Conservation (phyloP, 2,888 invertebrate genomes). For the Sphaerolaimus hirsutus region DNA sequence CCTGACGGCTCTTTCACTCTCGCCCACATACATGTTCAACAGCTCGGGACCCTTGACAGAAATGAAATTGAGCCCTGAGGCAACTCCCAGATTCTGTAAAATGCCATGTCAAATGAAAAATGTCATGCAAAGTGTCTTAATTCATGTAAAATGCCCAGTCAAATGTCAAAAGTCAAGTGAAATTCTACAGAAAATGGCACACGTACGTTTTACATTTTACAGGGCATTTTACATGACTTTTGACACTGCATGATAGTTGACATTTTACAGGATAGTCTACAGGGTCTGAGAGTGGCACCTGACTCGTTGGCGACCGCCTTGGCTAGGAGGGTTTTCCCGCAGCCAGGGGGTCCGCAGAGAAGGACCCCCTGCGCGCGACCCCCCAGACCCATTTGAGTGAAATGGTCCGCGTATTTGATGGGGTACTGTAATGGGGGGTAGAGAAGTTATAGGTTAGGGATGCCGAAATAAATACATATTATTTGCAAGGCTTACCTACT, state of each 20-base stretch:
- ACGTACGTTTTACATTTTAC: too few species aligned
- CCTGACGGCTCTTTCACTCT: slow-evolving; percentile 87
- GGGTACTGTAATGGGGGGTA: slow-evolving; percentile 41
- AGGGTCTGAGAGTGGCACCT: too few species aligned
- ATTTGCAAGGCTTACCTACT: background rate
- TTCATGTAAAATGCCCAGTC: too few species aligned
- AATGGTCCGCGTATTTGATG: slow-evolving; percentile 56
- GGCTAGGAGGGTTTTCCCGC: slow-evolving; percentile 64
- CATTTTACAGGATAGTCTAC: too few species aligned
- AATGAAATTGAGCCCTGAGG: slow-evolving; percentile 91
- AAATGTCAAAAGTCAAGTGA: too few species aligned
- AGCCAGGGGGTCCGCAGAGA: slow-evolving; percentile 65
- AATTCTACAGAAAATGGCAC: too few species aligned
- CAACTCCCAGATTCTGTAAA: too few species aligned
- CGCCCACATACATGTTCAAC: slow-evolving; percentile 94
- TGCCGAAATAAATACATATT: background rate
- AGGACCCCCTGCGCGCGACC: slow-evolving; percentile 59
- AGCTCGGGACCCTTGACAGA: slow-evolving; percentile 95
- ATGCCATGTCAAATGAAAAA: too few species aligned
- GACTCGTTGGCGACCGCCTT: slow-evolving; percentile 97
- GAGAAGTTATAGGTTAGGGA: background rate
- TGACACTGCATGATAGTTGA: too few species aligned
- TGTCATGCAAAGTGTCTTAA: too few species aligned
- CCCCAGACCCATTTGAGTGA: slow-evolving; percentile 49
- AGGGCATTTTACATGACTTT: too few species aligned